phyloP scores from a whole-genome alignment of 37 sponge, comb jelly and placozoan species.

The Agelas oroides region DNA sequence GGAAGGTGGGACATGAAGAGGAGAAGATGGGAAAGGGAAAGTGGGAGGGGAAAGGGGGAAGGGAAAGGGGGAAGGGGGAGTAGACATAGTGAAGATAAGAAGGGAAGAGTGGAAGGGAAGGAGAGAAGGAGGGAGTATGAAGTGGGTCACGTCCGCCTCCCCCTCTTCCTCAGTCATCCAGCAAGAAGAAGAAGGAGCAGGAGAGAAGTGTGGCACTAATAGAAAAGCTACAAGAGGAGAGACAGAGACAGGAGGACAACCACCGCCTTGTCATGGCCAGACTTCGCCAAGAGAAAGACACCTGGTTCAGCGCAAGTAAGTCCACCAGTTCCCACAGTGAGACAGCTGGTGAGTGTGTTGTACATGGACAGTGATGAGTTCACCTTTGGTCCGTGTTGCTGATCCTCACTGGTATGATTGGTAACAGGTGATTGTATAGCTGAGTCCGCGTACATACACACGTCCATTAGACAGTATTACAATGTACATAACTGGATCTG shows the following conservation, averaged over 20 bases:
- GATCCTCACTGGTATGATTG: constrained; percentile 2
- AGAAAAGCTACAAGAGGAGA: constrained; percentile 89
- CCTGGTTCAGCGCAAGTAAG: constrained; percentile 88
- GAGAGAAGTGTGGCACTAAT: constrained; percentile 85
- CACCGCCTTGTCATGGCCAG: constrained; percentile 82
- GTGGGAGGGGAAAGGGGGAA: no score
- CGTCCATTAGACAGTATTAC: not conserved
- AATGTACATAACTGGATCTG: no score
- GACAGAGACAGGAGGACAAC: constrained; percentile 83
- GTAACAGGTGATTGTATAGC: not conserved
- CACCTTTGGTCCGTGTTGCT: constrained; percentile 63
- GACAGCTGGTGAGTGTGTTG: not conserved
- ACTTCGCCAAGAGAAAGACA: constrained; percentile 83
- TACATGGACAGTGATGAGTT: constrained; percentile 33
- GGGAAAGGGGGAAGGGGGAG: no score
- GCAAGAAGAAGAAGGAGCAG: constrained; percentile 95
- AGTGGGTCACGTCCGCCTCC: no score
- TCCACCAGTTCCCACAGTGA: not conserved
- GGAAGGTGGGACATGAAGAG: no score
- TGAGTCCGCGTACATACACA: not conserved
- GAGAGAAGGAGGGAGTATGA: no score
- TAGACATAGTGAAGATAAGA: no score
- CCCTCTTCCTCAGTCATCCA: constrained; percentile 84
- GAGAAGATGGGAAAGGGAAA: no score
- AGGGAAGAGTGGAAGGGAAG: no score